Evolutionary conservation across 2,888 invertebrate species (phyloP).

Genomic region (Xiphydria camelus): DNA sequence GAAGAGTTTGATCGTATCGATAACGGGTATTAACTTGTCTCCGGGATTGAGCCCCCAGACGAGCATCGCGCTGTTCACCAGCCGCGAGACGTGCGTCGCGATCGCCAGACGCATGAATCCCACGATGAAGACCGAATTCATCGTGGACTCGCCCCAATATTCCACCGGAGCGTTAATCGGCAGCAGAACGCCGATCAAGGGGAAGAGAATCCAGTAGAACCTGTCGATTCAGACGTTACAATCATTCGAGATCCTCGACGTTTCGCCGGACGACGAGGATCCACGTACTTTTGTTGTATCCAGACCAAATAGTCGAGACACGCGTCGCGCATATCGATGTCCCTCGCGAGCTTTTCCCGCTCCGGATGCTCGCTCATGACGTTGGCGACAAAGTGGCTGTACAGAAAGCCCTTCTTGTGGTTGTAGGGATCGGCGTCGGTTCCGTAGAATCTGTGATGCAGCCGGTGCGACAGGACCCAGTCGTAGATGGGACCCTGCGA

Average conservation of each 20-base stretch:
- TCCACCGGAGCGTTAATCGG: slow-evolving; percentile 78
- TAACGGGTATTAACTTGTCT: slow-evolving; percentile 67
- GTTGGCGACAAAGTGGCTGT: slow-evolving; percentile 78
- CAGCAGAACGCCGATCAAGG: slow-evolving; percentile 67
- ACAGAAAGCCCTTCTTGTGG: slow-evolving; percentile 76
- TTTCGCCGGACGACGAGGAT: neutral
- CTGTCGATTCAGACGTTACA: slow-evolving; percentile 55
- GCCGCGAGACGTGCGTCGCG: slow-evolving; percentile 68
- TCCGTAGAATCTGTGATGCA: slow-evolving; percentile 79
- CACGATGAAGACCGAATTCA: slow-evolving; percentile 66
- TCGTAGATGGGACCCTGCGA: slow-evolving; percentile 79
- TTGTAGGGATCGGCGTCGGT: slow-evolving; percentile 82
- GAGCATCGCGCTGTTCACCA: slow-evolving; percentile 73
- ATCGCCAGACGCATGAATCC: slow-evolving; percentile 72
- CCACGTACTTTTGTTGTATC: slow-evolving; percentile 76
- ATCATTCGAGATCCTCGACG: neutral
- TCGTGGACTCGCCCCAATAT: slow-evolving; percentile 75
- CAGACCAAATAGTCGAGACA: slow-evolving; percentile 75
- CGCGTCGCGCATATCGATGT: slow-evolving; percentile 80
- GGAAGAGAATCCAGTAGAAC: slow-evolving; percentile 71
- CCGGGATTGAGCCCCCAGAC: slow-evolving; percentile 74
- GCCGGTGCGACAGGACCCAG: slow-evolving; percentile 80
- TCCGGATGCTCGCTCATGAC: slow-evolving; percentile 68
- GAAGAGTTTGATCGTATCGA: slow-evolving; percentile 35
- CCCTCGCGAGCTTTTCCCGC: slow-evolving; percentile 66